Evolutionary conservation across 1,140 invertebrate genomes (phyloP).

Genomic region (Triops cancriformis): DNA sequence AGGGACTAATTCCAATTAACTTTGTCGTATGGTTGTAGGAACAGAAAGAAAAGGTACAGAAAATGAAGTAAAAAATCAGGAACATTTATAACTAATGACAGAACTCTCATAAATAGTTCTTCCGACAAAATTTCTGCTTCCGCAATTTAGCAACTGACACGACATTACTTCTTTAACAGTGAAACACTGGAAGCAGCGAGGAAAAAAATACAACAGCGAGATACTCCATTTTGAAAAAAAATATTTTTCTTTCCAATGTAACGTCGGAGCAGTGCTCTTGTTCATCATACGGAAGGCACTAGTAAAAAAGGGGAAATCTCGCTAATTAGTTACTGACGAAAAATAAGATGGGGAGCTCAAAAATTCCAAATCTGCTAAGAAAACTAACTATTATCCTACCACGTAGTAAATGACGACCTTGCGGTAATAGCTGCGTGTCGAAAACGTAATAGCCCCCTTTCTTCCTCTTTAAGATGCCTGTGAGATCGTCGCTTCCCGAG

Average conservation of each 20-base stretch:
- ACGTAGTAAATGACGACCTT: not conserved
- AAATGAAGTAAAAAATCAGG: no score
- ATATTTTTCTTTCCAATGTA: not conserved
- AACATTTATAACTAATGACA: no score
- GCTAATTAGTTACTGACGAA: not conserved
- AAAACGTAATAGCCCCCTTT: slow-evolving; percentile 13
- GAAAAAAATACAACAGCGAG: not conserved
- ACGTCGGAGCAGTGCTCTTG: not conserved
- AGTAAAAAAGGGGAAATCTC: not conserved
- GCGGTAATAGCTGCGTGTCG: slow-evolving; percentile 8
- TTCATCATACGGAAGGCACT: not conserved
- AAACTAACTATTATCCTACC: slow-evolving; percentile 6
- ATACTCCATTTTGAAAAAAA: not conserved
- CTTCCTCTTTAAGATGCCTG: not conserved
- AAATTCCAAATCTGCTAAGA: not conserved
- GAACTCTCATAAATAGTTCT: no score
- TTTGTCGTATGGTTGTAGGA: no score
- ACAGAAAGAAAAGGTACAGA: no score
- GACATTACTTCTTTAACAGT: no score
- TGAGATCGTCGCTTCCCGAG: not conserved
- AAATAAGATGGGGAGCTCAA: not conserved
- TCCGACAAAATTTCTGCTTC: no score
- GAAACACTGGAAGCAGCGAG: no score
- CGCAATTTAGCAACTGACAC: no score
- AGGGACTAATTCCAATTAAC: no score